Conservation (phyloP, 2,888 invertebrate genomes). For the Laspeyria flexula region DNA sequence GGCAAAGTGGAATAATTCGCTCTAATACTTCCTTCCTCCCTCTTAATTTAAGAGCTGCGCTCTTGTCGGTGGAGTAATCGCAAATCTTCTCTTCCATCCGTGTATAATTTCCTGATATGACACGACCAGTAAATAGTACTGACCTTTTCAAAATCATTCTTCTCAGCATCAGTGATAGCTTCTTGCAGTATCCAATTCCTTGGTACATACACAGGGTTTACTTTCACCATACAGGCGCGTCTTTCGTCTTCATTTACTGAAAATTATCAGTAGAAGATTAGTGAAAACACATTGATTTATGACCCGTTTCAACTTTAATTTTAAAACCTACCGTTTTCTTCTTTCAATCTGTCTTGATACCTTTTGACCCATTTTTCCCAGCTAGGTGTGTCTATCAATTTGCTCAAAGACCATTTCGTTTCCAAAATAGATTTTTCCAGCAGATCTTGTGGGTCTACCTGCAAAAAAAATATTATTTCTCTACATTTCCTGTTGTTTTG, state of each 20-base stretch:
- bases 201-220: slow-evolving; percentile 86
- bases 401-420: slow-evolving; percentile 79
- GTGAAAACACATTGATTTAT: no score
- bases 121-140: neutral
- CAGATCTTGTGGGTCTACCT: slow-evolving; percentile 65
- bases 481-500: no score
- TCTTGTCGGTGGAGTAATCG: no score
- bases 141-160: slow-evolving; percentile 85
- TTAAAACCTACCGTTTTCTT: slow-evolving; percentile 64
- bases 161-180: slow-evolving; percentile 87
- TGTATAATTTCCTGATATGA: no score
- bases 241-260: slow-evolving; percentile 65
- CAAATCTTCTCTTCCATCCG: no score
- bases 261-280: no score
- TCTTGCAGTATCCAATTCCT: slow-evolving; percentile 89
- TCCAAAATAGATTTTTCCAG: slow-evolving; percentile 54
- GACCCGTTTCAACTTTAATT: no score
- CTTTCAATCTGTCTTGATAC: slow-evolving; percentile 64
- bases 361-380: slow-evolving; percentile 71
- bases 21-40: no score
- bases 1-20: no score
- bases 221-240: slow-evolving; percentile 62
- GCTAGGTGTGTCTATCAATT: slow-evolving; percentile 55
- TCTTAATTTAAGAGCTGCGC: no score
- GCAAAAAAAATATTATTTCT: slow-evolving; percentile 13